These are phyloP conservation scores for Montifringilla adamsi DNA, from an alignment of 2,113 vertebrate species.

Conservation along the genomic window DNA sequence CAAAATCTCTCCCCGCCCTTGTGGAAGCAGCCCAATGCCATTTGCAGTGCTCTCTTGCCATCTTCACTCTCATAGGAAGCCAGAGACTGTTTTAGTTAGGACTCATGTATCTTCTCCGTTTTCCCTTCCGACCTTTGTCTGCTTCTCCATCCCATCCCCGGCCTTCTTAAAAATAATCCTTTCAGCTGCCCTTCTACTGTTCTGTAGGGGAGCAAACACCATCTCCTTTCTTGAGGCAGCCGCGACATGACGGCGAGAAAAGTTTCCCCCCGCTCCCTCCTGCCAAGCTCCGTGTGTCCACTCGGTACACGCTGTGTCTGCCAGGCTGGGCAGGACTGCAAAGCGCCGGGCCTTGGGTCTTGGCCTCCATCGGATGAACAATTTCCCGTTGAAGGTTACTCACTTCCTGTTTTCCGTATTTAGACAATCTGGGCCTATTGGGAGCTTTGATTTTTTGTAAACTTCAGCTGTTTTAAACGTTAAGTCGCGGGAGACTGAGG, in stretches of 20 bases:
- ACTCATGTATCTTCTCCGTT: background rate
- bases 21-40: conserved; percentile 17
- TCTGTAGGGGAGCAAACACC: background rate
- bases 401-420: conserved; percentile 84
- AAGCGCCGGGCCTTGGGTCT: conserved; percentile 24
- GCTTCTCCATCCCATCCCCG: background rate
- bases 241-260: rapidly evolving
- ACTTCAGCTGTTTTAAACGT: conserved; percentile 73
- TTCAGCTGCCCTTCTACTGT: background rate
- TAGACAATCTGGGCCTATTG: conserved; percentile 68
- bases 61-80: conserved; percentile 5
- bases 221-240: background rate
- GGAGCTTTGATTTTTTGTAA: conserved; percentile 71
- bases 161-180: background rate
- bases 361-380: conserved; percentile 80
- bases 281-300: rapidly evolving
- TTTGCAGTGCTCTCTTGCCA: background rate
- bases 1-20: background rate
- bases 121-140: background rate
- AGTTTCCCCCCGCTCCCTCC: background rate
- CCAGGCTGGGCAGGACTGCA: conserved; percentile 21
- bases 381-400: conserved; percentile 85
- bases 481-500: conserved; percentile 18
- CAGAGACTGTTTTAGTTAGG: background rate
- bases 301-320: background rate